A percentile compares a stretch with the other conserved stretches of the same genome.
Conservation (phyloP, 2,888 invertebrate species). For the Dryadula phaetusa region DNA sequence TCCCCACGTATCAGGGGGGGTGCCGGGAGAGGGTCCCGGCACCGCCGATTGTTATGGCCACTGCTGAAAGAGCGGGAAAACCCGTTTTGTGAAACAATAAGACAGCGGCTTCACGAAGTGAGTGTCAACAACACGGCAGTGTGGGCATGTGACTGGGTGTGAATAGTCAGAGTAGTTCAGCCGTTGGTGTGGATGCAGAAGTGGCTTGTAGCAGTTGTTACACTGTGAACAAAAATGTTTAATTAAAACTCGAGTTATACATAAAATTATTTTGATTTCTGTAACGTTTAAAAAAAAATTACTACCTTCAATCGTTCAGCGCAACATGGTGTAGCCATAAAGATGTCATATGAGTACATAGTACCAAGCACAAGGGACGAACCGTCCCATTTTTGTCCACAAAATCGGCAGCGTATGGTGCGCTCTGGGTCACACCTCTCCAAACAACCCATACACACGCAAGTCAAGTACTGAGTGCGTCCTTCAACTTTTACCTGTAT, state of each 20-base stretch:
- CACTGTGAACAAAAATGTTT: slow-evolving; percentile 85
- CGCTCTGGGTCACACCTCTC: slow-evolving; percentile 92
- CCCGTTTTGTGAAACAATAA: slow-evolving; percentile 92
- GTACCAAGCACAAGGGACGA: slow-evolving; percentile 97
- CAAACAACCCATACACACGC: slow-evolving; percentile 97
- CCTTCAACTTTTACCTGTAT: slow-evolving; percentile 95
- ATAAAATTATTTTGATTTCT: neutral
- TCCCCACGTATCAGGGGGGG: slow-evolving; percentile 74
- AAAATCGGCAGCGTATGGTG: slow-evolving; percentile 92
- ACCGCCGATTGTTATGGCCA: slow-evolving; percentile 95
- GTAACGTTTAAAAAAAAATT: slow-evolving; percentile 42
- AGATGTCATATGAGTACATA: slow-evolving; percentile 99
- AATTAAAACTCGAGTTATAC: neutral
- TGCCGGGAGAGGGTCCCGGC: slow-evolving; percentile 85
- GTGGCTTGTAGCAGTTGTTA: slow-evolving; percentile 95
- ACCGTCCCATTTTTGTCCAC: slow-evolving; percentile 95
- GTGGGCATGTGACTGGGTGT: slow-evolving; percentile 95
- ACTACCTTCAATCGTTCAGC: slow-evolving; percentile 94
- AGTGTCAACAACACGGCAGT: slow-evolving; percentile 94
- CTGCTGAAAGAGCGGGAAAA: slow-evolving; percentile 87
- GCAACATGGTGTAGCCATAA: slow-evolving; percentile 98
- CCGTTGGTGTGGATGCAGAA: slow-evolving; percentile 93
- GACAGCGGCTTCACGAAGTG: slow-evolving; percentile 97
- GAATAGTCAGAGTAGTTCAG: slow-evolving; percentile 98
- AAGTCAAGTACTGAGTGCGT: slow-evolving; percentile 94